phyloP scores from a whole-genome alignment of 1,140 invertebrate genomes.

The Gonatopus flavifemur region DNA sequence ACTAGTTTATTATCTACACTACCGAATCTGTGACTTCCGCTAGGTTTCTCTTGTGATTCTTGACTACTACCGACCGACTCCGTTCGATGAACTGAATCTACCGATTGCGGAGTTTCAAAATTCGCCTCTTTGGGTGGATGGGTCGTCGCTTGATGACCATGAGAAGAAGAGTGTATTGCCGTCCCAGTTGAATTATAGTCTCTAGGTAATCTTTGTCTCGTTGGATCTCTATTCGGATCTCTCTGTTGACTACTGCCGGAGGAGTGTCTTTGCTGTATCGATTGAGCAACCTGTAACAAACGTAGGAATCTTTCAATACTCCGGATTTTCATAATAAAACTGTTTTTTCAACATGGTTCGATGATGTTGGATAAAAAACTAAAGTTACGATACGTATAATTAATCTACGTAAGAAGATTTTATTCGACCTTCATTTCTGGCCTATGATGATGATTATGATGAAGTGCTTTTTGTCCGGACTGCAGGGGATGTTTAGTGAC shows the following conservation, averaged over 20 bases:
- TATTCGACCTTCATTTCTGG: constrained; percentile 40
- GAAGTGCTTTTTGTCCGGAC: constrained; percentile 34
- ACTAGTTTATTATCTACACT: constrained; percentile 27
- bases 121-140: constrained; percentile 11
- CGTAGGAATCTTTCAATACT: no score
- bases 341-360: no score
- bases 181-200: constrained; percentile 31
- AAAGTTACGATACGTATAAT: no score
- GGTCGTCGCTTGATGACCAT: constrained; percentile 11
- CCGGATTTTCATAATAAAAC: no score
- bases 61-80: constrained; percentile 12
- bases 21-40: constrained; percentile 31
- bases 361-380: no score
- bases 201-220: constrained; percentile 37
- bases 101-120: constrained; percentile 8
- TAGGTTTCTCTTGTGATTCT: constrained; percentile 36
- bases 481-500: constrained; percentile 37
- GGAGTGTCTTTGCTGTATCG: constrained; percentile 39
- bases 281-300: constrained; percentile 28
- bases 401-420: no score
- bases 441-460: constrained; percentile 52
- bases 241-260: constrained; percentile 19
- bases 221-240: constrained; percentile 32
- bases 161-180: constrained; percentile 15
- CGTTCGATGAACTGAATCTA: constrained; percentile 13